These are phyloP conservation scores for Falco cherrug DNA, from an alignment of 2,797 vertebrate species.

Conservation along the genomic window DNA sequence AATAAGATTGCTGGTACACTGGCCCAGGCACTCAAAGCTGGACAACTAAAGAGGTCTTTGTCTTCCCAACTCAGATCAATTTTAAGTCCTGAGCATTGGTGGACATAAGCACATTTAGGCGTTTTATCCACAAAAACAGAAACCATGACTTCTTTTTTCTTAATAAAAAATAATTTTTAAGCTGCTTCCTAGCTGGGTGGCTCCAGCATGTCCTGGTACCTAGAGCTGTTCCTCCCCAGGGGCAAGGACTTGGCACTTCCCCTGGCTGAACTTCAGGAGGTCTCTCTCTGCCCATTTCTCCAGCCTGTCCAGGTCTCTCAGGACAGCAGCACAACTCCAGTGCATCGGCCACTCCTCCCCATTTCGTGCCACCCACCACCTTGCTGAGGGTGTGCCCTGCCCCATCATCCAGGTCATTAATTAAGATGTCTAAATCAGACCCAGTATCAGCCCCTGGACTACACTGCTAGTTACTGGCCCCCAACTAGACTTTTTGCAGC, in stretches of 20 bases:
- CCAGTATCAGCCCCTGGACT: neutral
- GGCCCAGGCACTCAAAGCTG: neutral
- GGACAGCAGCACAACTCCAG: neutral
- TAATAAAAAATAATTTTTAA: neutral
- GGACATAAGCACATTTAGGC: neutral
- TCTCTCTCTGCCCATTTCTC: neutral
- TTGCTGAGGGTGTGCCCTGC: neutral
- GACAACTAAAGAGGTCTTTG: neutral
- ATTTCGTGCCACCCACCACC: neutral
- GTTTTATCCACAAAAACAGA: neutral
- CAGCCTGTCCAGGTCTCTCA: neutral
- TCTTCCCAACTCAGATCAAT: neutral
- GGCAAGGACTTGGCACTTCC: neutral
- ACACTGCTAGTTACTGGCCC: neutral
- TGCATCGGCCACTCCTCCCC: neutral
- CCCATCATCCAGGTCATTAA: rapidly evolving
- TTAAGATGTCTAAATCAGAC: neutral
- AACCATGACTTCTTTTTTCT: neutral
- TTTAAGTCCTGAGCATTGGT: neutral
- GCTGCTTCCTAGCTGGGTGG: neutral
- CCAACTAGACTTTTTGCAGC: neutral
- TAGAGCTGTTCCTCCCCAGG: neutral
- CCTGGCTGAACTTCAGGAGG: neutral
- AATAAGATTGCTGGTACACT: rapidly evolving
- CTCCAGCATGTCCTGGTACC: neutral